These are phyloP conservation scores for Agonopterix heracliana DNA, from an alignment of 2,888 invertebrate species.

Conservation along the genomic window DNA sequence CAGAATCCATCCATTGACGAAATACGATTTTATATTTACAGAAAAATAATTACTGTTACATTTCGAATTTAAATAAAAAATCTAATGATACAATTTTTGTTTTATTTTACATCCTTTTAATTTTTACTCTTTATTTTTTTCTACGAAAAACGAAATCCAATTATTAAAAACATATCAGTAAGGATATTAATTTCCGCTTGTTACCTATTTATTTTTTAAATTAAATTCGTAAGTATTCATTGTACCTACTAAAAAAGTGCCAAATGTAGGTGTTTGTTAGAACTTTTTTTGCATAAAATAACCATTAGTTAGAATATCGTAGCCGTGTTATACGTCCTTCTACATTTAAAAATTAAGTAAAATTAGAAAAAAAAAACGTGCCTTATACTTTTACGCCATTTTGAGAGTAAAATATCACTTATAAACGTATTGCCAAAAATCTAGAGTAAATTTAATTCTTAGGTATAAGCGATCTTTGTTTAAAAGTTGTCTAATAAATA, in stretches of 20 bases:
- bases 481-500: no score
- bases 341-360: constrained; percentile 42
- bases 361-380: constrained; percentile 62
- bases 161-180: constrained; percentile 61
- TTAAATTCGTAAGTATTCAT: constrained; percentile 2
- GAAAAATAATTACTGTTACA: constrained; percentile 61
- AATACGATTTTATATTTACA: constrained; percentile 69
- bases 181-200: no score
- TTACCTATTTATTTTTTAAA: neutral
- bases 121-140: constrained; percentile 27
- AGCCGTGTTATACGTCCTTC: constrained; percentile 67
- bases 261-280: constrained; percentile 23
- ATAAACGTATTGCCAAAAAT: constrained; percentile 53
- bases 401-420: constrained; percentile 66
- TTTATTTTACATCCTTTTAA: constrained; percentile 47
- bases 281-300: constrained; percentile 9
- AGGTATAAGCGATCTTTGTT: no score
- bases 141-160: constrained; percentile 23
- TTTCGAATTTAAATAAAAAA: constrained; percentile 69
- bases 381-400: constrained; percentile 74
- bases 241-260: constrained; percentile 31
- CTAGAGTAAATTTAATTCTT: constrained; percentile 31
- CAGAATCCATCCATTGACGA: constrained; percentile 66
- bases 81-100: constrained; percentile 33
- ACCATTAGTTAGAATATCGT: constrained; percentile 27